Evolutionary conservation across 2,113 vertebrate species (phyloP), one percentile per base, ranked within the genome.

Genomic region (Nothobranchius furzeri): DNA sequence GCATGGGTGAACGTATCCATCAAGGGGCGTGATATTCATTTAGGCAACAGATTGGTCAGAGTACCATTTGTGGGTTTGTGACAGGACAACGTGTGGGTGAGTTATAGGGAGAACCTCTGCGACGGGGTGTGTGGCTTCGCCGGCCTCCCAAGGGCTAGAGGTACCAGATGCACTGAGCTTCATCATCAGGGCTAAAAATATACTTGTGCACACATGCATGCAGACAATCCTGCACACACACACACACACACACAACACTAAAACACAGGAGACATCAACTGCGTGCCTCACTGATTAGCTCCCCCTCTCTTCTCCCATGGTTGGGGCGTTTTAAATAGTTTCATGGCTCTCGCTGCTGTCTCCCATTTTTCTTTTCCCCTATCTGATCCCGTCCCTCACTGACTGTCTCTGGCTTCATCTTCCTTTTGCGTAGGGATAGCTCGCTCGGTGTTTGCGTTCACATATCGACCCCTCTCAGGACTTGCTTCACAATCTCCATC

Each of bases 171-270:
- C 84, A 87, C 11, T 68, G 0, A 79, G 81, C 89, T 90, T 74
- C 90, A 92, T 81, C 87, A 87, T 87, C 87, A 78, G 55, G 37
- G 88, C 92, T 90, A 91, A 93, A 94, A 93, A 94, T 90, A 92
- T 83, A 78, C 79, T 77, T 53, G 36, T 7, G 11, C 53, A 80
- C 59, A 79, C 56, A 65, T 40, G 42, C 66, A 78, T 20, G 9
- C n/a, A 66, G 60, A 56, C 53, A 64, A 50, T 54, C 46, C 51
- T 20, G 60, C 47, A 78, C 50, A 70, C 49, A 53, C 49, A 43
- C 61, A 55, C 36, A 12, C 42, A 65, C 17, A 57, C 47, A 20
- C 51, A 62, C 63, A 63, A 14, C 52, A 52, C 68, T 25, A 57
- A 87, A 91, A 89, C 85, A 89, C 82, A 83, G 76, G 68, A 87